Evolutionary conservation across 2,888 invertebrate species (phyloP), one percentile per base, ranked within the genome.

Genomic region (Trichopoda pennipes): DNA sequence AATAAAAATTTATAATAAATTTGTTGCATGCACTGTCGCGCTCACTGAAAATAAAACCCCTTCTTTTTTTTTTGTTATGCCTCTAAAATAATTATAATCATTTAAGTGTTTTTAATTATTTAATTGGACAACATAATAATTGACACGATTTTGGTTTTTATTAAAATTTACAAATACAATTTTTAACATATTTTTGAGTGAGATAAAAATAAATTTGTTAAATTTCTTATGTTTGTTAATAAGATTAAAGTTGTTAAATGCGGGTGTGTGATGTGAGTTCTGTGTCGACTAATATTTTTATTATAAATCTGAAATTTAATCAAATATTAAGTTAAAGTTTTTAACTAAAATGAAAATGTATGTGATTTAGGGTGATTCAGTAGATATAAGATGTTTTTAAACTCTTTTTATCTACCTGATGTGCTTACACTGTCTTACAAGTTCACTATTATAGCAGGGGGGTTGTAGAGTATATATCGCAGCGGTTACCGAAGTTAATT

Each of bases 101-200:
- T 73, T 80, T 64, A 78, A 70, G 81, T 79, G 82, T 79, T 76
- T 78, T 82, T 82, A 82, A 82, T 82, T 82, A 72, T 79, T 82
- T 82, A 82, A 82, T 82, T 82, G 79, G 75, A 82, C 74, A 82
- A 82, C 82, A 79, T 82, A 72, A 82, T 82, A 82, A 82, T 82
- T 82, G 82, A 82, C 79, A 82, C 79, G 82, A 82, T 79, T 82
- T 80, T 72, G 78, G 82, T 75, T 77, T 82, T 80, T 80, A 64
- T 64, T 74, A 32, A 63, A 66, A 75, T 51, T 75, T 42, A 49
- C 35, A 64, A n/a, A 35, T n/a, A 42, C 38, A 55, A 28, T 53
- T 28, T 16, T 44, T 12, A 1, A 17, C 23, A 44, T 28, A 19
- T 68, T 66, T 53, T 23, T 66, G 53, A n/a, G 7, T 21, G 56